These are phyloP conservation scores for Cardinalis cardinalis DNA, from an alignment of 2,113 vertebrate genomes.

Conservation along the genomic window DNA sequence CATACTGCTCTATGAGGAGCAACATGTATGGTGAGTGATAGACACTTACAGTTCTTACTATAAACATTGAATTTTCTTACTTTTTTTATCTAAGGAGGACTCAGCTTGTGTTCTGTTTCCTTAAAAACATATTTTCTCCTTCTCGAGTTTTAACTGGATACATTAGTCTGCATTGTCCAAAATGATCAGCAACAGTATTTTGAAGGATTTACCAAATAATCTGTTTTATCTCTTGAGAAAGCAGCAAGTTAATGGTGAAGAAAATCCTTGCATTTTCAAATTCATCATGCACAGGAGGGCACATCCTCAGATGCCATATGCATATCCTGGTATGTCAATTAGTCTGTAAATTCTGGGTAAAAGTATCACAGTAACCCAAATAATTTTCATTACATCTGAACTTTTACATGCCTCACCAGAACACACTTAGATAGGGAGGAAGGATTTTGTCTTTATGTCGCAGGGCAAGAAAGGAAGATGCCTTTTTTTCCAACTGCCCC, in stretches of 20 bases:
- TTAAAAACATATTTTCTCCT: background rate
- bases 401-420: background rate
- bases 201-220: background rate
- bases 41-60: background rate
- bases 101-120: background rate
- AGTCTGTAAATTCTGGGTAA: background rate
- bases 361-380: background rate
- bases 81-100: background rate
- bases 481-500: conserved; percentile 13
- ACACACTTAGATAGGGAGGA: background rate
- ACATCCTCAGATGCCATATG: background rate
- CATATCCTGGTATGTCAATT: background rate
- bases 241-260: background rate
- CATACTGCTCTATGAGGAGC: background rate
- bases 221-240: background rate
- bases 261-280: background rate
- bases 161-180: background rate
- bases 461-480: conserved; percentile 42
- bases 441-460: background rate
- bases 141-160: background rate
- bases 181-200: background rate
- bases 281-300: background rate
- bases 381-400: background rate
- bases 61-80: background rate
- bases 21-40: background rate